Percentiles rank a stretch among this genome's conserved stretches.
Evolutionary conservation across 2,113 vertebrate species (phyloP).

Genomic region (Oreocharis arfaki): DNA sequence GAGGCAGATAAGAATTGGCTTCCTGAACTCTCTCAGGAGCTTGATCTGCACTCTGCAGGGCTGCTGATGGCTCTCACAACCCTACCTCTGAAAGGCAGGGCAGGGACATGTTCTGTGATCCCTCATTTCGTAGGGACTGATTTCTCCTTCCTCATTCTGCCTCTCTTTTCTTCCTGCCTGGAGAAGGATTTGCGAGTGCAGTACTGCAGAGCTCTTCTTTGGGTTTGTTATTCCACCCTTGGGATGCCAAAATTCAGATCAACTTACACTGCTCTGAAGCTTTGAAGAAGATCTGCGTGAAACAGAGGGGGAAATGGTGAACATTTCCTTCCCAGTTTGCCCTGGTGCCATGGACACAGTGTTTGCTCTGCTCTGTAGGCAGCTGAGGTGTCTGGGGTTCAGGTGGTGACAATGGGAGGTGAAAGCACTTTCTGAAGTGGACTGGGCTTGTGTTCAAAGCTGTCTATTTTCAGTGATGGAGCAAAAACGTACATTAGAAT

Average conservation of each 20-base stretch:
- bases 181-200: not conserved
- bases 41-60: not conserved
- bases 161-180: not conserved
- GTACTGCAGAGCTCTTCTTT: not conserved
- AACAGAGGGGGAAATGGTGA: not conserved
- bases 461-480: not conserved
- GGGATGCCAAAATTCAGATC: not conserved
- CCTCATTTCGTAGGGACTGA: not conserved
- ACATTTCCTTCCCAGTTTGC: not conserved
- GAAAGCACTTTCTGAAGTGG: not conserved
- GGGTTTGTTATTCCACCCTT: not conserved
- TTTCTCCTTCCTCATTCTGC: not conserved
- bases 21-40: not conserved
- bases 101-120: fast-evolving
- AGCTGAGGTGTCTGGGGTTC: not conserved
- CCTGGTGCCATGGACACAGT: not conserved
- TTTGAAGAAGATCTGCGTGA: not conserved
- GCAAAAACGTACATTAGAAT: not conserved
- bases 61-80: not conserved
- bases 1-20: not conserved
- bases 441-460: not conserved
- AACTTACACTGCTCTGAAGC: fast-evolving
- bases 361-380: not conserved
- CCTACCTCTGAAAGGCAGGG: not conserved
- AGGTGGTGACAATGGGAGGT: not conserved